These are phyloP conservation scores for Montipora capricornis DNA, from an alignment of 64 coral and sea anemone genomes.

Conservation along the genomic window DNA sequence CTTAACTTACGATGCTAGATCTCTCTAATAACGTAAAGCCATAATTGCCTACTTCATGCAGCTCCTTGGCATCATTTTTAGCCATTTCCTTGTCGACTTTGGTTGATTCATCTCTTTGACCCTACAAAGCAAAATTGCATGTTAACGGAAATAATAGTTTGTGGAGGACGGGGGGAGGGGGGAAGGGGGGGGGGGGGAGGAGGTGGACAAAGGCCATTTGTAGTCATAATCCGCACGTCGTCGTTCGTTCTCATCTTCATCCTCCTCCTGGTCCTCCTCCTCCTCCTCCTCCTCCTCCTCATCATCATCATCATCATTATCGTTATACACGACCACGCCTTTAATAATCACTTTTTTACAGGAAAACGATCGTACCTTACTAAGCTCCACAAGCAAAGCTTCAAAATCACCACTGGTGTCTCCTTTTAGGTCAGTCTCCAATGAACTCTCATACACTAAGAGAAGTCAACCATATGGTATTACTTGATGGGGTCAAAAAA, in stretches of 20 bases:
- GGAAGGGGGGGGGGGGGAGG: too few species aligned
- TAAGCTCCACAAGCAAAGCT: conserved; percentile 60
- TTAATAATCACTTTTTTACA: background rate
- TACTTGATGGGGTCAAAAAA: background rate
- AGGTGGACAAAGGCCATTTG: too few species aligned
- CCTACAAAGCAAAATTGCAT: conserved; percentile 17
- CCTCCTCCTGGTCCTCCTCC: too few species aligned
- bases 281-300: too few species aligned
- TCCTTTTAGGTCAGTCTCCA: conserved; percentile 69
- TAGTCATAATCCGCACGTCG: too few species aligned
- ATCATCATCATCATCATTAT: too few species aligned
- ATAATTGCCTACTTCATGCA: conserved; percentile 27
- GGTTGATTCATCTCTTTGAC: conserved; percentile 75
- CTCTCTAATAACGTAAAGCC: too few species aligned
- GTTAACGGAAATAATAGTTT: background rate
- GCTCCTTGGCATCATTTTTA: conserved; percentile 29
- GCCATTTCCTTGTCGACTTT: conserved; percentile 60
- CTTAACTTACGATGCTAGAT: too few species aligned
- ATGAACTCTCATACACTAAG: conserved; percentile 54
- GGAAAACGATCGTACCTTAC: conserved; percentile 41
- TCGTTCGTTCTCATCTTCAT: too few species aligned
- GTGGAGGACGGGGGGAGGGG: background rate
- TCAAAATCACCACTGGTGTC: conserved; percentile 77
- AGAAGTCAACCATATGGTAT: background rate
- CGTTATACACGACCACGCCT: background rate